Conservation (phyloP, 2,888 invertebrate genomes). For the Parascotia fuliginaria region DNA sequence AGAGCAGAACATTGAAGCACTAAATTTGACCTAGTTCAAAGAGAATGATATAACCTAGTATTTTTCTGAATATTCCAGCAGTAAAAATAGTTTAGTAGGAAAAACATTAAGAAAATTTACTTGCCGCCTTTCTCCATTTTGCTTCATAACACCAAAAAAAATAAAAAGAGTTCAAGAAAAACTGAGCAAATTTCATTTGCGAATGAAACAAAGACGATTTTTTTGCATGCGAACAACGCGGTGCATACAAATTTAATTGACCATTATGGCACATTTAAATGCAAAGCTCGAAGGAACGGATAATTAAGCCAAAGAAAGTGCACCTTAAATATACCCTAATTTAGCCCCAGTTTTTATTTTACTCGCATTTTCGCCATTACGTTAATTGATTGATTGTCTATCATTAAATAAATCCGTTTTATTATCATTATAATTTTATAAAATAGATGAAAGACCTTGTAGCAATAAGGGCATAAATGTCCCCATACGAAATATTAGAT, state of each 20-base stretch:
- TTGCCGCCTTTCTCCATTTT: conserved; percentile 6
- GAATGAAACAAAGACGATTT: conserved; percentile 29
- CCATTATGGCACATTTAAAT: conserved; percentile 79
- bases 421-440: too few relatives aligned
- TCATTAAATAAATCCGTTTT: too few relatives aligned
- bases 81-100: too few relatives aligned
- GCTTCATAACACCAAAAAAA: conserved; percentile 13
- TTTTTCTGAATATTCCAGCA: too few relatives aligned
- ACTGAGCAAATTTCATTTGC: conserved; percentile 9
- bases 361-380: conserved; percentile 11
- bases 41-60: too few relatives aligned
- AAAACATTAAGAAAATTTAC: neutral
- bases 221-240: conserved; percentile 42
- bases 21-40: too few relatives aligned
- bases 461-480: too few relatives aligned
- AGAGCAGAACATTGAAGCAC: too few relatives aligned
- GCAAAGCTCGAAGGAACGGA: conserved; percentile 69
- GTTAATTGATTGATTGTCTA: conserved; percentile 20
- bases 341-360: conserved; percentile 40
- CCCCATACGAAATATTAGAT: too few relatives aligned
- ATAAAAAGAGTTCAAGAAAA: conserved; percentile 20
- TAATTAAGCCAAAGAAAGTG: conserved; percentile 73
- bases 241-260: conserved; percentile 72
- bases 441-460: too few relatives aligned
- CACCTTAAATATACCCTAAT: conserved; percentile 71